Evolutionary conservation across 2,113 vertebrate genomes (phyloP), one percentile per base, ranked within the genome.

Genomic region (Brachypteracias leptosomus): DNA sequence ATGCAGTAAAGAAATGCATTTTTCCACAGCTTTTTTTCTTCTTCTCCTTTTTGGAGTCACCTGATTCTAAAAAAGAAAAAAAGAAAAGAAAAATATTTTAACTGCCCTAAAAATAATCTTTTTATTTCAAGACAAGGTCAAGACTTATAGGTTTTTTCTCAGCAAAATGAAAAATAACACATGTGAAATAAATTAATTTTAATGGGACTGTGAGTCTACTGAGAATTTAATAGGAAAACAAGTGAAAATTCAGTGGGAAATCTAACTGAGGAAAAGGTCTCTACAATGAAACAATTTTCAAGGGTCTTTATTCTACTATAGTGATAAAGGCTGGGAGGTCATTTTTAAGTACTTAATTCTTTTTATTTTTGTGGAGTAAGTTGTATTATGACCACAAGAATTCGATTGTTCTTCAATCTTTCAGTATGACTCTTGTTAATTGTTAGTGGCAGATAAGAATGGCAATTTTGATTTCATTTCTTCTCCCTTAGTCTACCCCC

Each of bases 151-250:
- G 0, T 6, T 62, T 33, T 96, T 89, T 71, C 73, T 93, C 71
- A 90, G 88, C 61, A 95, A 86, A 94, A 94, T 72, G 54, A 78
- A 93, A 94, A 95, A 95, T 75, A 93, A 63, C 89, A 83, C 49
- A 89, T 95, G 82, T 65, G 68, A 94, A 96, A 96, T 66, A 90
- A 93, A 95, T 95, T 89, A 90, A 33, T 92, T 96, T 78, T 81
- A 85, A 57, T 67, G 31, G 42, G 46, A 83, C 51, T 71, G 24
- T 17, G 40, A 74, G 65, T 63, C 94, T 94, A 63, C 58, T 76
- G 83, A 93, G 49, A 90, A 93, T 91, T 86, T 70, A 88, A 95
- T 24, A 24, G 12, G 63, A 82, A 92, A 74, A 55, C 35, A 88
- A 79, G 38, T 31, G 29, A 94, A 92, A 93, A 94, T 77, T 87